Evolutionary conservation across 2,113 vertebrate genomes (phyloP), one percentile per base, ranked within the genome.

Genomic region (Scalopus aquaticus): DNA sequence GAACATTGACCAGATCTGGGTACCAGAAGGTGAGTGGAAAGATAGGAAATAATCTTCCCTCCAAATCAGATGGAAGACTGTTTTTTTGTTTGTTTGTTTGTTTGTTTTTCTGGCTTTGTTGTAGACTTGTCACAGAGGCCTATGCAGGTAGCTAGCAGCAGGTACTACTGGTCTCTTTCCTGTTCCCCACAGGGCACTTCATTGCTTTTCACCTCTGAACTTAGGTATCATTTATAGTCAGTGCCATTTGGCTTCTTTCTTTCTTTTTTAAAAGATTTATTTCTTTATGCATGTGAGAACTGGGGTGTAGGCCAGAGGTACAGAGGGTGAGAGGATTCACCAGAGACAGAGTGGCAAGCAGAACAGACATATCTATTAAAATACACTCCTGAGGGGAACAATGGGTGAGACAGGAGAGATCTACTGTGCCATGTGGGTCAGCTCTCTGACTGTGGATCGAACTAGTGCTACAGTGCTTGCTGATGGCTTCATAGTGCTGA

Each of bases 111-210:
- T 39, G 70, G 62, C 35, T 51, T 6, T 13, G 56, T 8, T 24
- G 28, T 2, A 12, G 1, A 26, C 16, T 51, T 26, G 9, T 22
- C n/a, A 26, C 51, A 58, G 62, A 69, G 30, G 30, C 42, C 20
- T 0, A 1, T 4, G 6, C 4, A n/a, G 26, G 49, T 9, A 44
- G 6, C 77, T 28, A 5, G 13, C 69, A 42, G 32, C 3, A 20
- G 22, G 44, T 54, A 6, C 32, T 64, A 7, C 20, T 30, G 13
- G 54, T 51, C 37, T 62, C 37, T 56, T 79, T 81, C 46, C 26
- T 84, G 24, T 10, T 74, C 37, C 20, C 46, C 58, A 6, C 3
- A 15, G 37, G 37, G 13, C 44, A 76, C 30, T 56, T 94, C 39
- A 3, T 26, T 62, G 2, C 87, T 91, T 85, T 62, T 37, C 26